Evolutionary conservation across 2,113 vertebrate genomes (phyloP).

Genomic region (Cinclus cinclus): DNA sequence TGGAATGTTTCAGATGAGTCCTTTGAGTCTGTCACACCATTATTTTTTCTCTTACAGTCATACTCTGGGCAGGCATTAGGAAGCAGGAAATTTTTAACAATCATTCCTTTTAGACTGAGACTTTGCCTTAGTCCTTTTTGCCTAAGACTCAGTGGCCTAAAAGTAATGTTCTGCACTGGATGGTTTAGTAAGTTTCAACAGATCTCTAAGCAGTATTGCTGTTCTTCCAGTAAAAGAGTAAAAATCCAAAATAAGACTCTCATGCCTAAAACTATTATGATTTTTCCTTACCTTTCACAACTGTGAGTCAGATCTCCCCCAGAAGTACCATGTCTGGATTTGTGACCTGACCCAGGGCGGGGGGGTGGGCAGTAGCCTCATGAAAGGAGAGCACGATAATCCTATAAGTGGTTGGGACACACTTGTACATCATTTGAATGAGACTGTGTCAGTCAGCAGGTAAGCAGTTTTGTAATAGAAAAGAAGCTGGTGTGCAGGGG

Average conservation of each 20-base stretch:
- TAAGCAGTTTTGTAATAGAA: not conserved
- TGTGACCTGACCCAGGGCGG: accelerated
- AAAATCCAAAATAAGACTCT: not conserved
- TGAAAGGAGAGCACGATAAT: not conserved
- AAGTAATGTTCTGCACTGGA: not conserved
- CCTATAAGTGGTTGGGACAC: not conserved
- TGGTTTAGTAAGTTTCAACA: not conserved
- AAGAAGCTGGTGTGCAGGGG: not conserved
- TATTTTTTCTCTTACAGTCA: not conserved
- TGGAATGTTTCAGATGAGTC: not conserved
- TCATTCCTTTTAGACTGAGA: not conserved
- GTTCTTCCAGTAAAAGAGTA: not conserved
- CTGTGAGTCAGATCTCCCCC: not conserved
- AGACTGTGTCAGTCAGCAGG: slow-evolving; percentile 33
- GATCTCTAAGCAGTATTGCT: not conserved
- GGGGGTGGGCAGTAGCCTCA: not conserved
- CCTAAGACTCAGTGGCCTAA: not conserved
- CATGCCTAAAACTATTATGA: not conserved
- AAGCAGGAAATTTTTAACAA: not conserved
- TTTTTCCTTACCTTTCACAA: not conserved
- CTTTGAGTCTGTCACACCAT: not conserved
- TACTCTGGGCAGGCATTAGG: not conserved
- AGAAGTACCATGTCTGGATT: not conserved
- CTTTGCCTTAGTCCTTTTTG: not conserved
- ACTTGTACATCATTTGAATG: slow-evolving; percentile 43